Conservation (phyloP, 2,888 invertebrate genomes). For the Theretra japonica region DNA sequence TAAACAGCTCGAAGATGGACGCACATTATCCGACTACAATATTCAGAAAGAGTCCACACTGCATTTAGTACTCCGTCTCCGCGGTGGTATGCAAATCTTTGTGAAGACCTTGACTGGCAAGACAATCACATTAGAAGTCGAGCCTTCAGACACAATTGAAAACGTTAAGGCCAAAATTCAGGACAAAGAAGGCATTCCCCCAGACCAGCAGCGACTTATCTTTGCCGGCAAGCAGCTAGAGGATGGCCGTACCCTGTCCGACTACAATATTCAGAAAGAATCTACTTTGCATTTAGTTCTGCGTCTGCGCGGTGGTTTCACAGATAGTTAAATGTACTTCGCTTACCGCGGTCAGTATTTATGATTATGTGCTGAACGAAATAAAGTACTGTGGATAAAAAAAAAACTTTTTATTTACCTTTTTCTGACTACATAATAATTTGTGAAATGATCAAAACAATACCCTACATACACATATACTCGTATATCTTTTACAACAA, state of each 20-base stretch:
- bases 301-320: constrained; percentile 46
- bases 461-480: too few relatives aligned
- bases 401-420: not conserved
- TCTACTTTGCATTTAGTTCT: constrained; percentile 32
- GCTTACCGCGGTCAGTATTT: not conserved
- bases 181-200: constrained; percentile 50
- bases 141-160: constrained; percentile 85
- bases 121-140: constrained; percentile 82
- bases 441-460: too few relatives aligned
- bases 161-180: constrained; percentile 85
- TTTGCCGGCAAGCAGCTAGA: constrained; percentile 88
- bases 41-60: constrained; percentile 86
- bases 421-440: too few relatives aligned
- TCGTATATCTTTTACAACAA: too few relatives aligned
- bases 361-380: constrained; percentile 10
- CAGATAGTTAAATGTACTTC: not conserved
- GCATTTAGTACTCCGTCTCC: constrained; percentile 84
- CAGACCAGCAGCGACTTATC: constrained; percentile 83
- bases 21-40: constrained; percentile 87
- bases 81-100: constrained; percentile 88
- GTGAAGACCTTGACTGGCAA: constrained; percentile 84
- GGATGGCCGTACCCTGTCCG: constrained; percentile 84
- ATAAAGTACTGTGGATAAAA: constrained; percentile 5
- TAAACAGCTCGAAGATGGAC: constrained; percentile 57
- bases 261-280: constrained; percentile 48